Base-by-base conservation (phyloP, 2,113 vertebrate species). In the Vidua chalybeata region DNA sequence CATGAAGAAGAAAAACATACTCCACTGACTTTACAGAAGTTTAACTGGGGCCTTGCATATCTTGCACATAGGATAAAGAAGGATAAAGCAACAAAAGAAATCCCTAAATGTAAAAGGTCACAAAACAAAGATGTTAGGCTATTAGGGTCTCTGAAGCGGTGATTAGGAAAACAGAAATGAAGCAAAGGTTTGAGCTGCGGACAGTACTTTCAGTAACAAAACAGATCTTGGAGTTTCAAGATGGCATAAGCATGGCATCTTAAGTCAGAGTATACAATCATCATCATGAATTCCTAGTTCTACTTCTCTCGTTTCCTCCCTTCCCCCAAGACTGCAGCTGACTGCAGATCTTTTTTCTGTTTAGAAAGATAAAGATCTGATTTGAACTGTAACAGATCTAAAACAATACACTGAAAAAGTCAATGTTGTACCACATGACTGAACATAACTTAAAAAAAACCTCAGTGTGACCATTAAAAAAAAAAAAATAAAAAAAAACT, bases 211-310 rank as follows among this genome's bases (percentile, higher is more conserved):
- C 33, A 58, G 64, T n/a, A 81, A 19, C 33, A 74, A 56, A 85
- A 73, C 11, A 77, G 46, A 48, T 37, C 22, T 66, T 1, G 1
- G 30, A 58, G 30, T 71, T 93, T 66, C 71, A 51, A 1, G 6
- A 76, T 21, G 33, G 37, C 9, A 2, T 58, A 49, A 80, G 11
- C 0, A 0, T 18, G n/a, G 10, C 63, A 81, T 39, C 63, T 67
- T 51, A 71, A 94, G 59, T 7, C 62, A 51, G 27, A 2, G 1
- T 11, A 67, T 4, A 72, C 12, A 46, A 55, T 18, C 62, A 66
- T 15, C 26, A 79, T 18, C 51, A 75, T 18, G 31, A 64, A 90
- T 85, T 85, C 73, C 68, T 77, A 88, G 58, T 48, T 91, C 52
- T 87, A 75, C n/a, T 73, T 79, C 45, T 73, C 24, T 46, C 1